Evolutionary conservation across 2,888 invertebrate species (phyloP), one percentile per base, ranked within the genome.

Genomic region (Aleiodes alternator): DNA sequence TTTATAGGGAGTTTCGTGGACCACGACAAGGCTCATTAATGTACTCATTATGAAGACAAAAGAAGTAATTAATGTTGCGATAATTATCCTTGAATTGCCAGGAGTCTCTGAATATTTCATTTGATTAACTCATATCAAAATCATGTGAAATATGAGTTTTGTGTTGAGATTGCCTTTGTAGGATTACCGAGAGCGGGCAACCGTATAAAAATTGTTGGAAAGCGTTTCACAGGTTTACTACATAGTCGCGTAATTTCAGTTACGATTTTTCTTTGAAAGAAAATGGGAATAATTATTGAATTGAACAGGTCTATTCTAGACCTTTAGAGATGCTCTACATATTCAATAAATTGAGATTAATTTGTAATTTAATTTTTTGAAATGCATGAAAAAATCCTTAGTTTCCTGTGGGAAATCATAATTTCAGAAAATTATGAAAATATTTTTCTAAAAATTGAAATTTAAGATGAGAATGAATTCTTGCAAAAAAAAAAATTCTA

Each of bases 161-260:
- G 16, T 16, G n/a, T 61, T 61, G 43, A 61, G 16, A 14, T 61
- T 16, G 14, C 43, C 61, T 14, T 16, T 43, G 38, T 16, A 61
- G 14, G 31, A 68, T 68, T 29, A 29, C 29, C 3, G 66, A n/a
- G 66, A 12, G 29, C 66, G 51, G 48, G 23, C 50, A 51, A 68
- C n/a, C 50, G 51, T 14, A 16, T 48, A 68, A 68, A 16, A 68
- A 68, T 68, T n/a, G 68, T 68, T 68, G 68, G 68, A 68, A 68
- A 68, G 53, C 8, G 50, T 68, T 38, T 61, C 61, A 61, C 61
- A 38, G 23, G 34, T 43, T 48, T 43, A 43, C 64, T 16, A 16
- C 64, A 48, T 48, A 14, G 14, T 48, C 16, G 43, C 64, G 64
- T 16, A 64, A 64, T 64, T 48, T 4, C 0, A 48, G 43, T 64